Conservation (phyloP, 2,797 vertebrate species). For the Sciaenops ocellatus region DNA sequence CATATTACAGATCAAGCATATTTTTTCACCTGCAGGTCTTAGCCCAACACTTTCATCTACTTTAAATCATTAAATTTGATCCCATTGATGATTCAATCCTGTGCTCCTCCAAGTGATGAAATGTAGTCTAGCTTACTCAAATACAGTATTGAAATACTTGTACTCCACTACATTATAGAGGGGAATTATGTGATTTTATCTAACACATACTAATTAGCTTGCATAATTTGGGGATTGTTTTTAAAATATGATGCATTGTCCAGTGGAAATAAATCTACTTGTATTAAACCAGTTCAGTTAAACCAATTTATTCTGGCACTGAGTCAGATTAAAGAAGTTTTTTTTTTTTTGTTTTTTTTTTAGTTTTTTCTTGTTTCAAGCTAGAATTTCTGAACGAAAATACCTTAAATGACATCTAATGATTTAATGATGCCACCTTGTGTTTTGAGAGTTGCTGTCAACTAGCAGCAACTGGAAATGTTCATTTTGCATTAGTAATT, state of each 20-base stretch:
- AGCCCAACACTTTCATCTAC: background rate
- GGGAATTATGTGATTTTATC: too few relatives aligned
- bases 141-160: background rate
- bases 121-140: background rate
- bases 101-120: background rate
- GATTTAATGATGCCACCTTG: too few relatives aligned
- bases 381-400: too few relatives aligned
- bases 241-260: background rate
- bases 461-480: too few relatives aligned
- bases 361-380: too few relatives aligned
- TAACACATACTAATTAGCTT: background rate
- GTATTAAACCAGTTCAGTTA: background rate
- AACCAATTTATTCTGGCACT: background rate
- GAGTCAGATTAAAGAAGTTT: background rate
- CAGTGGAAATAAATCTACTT: background rate
- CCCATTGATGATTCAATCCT: background rate
- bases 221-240: background rate
- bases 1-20: background rate
- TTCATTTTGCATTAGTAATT: background rate
- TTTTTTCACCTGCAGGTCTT: background rate
- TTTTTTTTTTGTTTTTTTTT: too few relatives aligned
- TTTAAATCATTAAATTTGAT: background rate
- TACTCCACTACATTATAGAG: background rate
- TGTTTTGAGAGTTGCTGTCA: too few relatives aligned
- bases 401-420: too few relatives aligned